Conservation (phyloP, 1,140 invertebrate genomes). For the Meloidogyne exigua region DNA sequence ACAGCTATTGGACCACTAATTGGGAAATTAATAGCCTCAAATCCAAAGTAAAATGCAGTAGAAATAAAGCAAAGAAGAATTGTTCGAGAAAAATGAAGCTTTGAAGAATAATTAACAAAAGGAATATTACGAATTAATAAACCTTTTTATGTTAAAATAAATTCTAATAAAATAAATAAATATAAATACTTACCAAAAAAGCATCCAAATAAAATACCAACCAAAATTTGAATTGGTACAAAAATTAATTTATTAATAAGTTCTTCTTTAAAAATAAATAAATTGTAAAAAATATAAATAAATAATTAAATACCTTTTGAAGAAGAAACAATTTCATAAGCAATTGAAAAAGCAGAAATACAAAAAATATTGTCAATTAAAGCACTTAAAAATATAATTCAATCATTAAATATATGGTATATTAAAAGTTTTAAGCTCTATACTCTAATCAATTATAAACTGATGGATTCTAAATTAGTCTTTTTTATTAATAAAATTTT, state of each 20-base stretch:
- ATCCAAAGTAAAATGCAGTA: slow-evolving; percentile 35
- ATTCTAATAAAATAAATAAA: neutral
- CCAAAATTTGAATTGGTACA: slow-evolving; percentile 19
- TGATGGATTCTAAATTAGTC: too few relatives aligned
- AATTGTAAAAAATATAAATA: neutral
- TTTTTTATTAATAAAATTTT: too few relatives aligned
- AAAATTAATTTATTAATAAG: slow-evolving; percentile 18
- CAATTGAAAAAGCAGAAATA: slow-evolving; percentile 82
- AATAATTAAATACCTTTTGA: neutral
- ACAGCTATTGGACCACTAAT: slow-evolving; percentile 63
- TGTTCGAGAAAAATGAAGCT: slow-evolving; percentile 29
- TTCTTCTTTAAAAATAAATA: slow-evolving; percentile 11
- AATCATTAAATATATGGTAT: too few relatives aligned
- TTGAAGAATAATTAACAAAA: neutral
- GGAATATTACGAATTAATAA: neutral
- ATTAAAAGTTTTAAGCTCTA: too few relatives aligned
- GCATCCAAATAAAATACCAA: slow-evolving; percentile 24
- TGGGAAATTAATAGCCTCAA: slow-evolving; percentile 19
- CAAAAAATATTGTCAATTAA: slow-evolving; percentile 81
- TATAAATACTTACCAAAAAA: slow-evolving; percentile 24
- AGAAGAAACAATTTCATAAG: slow-evolving; percentile 58
- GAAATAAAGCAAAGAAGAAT: slow-evolving; percentile 33
- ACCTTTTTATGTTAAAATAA: neutral
- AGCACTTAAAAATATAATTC: slow-evolving; percentile 68
- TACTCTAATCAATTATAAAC: too few relatives aligned